Base-by-base conservation (phyloP, 1,140 invertebrate species). In the Teleopsis dalmanni region DNA sequence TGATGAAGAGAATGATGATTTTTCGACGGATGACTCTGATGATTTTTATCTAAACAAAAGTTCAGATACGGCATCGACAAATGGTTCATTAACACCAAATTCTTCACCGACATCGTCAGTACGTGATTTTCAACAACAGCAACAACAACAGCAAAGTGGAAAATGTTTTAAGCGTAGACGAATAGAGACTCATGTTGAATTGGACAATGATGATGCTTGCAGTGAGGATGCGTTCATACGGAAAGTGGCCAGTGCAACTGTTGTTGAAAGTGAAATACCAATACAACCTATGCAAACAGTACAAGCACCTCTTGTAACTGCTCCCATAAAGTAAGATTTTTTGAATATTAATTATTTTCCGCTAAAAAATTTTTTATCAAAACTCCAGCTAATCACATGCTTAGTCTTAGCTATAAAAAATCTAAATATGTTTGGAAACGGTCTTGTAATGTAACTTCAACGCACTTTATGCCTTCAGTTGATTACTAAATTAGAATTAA, bases 201-300 rank as follows among this genome's bases (percentile, higher is more conserved):
- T 83, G 29, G 81, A 84, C 62, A 80, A 81, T 43, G 81, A 84
- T 54, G 79, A 84, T 54, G 79, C 79, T 23, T 84, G 81, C 52
- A 70, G 66, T 49, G 65, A 70, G 45, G 66, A 70, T 48, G 66
- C 65, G 46, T 70, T 70, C 16, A 68, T 68, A 35, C 52, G 60
- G 16, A 68, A 68, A 52, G 68, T 68, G 42, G 59, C 64, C 37
- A 68, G 51, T 13, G 42, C 59, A 2, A 51, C 25, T 21, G 26
- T 27, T 41, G n/a, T 19, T 14, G 44, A 19, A 22, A 26, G 13
- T 21, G 41, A 43, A 43, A 18, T 4, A 7, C 19, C 25, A 33
- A 37, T 21, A 25, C 38, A 23, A 23, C 43, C 26, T 14, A 21
- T 4, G 22, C 14, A 14, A 11, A 31, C 26, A 27, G 6, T 5